Evolutionary conservation across 2,888 invertebrate species (phyloP).

Genomic region (Tetranychus truncatus): DNA sequence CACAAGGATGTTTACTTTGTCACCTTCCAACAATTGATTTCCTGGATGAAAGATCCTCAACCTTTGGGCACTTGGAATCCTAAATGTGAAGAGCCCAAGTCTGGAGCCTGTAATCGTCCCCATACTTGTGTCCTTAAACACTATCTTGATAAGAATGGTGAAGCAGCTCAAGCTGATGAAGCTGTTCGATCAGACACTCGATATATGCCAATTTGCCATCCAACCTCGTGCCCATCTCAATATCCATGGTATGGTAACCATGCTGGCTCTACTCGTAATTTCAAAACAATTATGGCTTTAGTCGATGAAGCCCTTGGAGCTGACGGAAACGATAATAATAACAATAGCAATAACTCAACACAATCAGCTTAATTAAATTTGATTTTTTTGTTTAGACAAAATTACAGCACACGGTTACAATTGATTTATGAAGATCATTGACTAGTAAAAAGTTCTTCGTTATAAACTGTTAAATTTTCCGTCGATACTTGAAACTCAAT

Average conservation of each 20-base stretch:
- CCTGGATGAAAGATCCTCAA: constrained; percentile 26
- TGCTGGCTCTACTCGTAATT: constrained; percentile 17
- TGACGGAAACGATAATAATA: background rate
- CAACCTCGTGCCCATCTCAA: constrained; percentile 6
- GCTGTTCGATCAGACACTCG: constrained; percentile 17
- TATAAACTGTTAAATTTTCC: too few relatives aligned
- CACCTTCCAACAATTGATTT: constrained; percentile 26
- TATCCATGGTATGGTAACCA: constrained; percentile 23
- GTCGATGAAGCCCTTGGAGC: constrained; percentile 19
- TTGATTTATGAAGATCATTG: too few relatives aligned
- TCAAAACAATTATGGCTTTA: constrained; percentile 22
- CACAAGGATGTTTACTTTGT: constrained; percentile 28
- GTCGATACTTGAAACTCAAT: too few relatives aligned
- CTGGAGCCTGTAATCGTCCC: constrained; percentile 19
- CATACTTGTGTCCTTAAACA: constrained; percentile 23
- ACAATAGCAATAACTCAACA: background rate
- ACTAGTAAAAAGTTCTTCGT: too few relatives aligned
- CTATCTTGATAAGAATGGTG: constrained; percentile 18
- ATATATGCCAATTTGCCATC: constrained; percentile 22
- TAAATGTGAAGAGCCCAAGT: constrained; percentile 18
- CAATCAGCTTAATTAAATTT: background rate
- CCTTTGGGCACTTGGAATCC: constrained; percentile 17
- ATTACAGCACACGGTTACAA: background rate
- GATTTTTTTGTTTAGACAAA: too few relatives aligned
- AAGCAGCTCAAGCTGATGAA: constrained; percentile 18